Conservation (phyloP, 2,113 vertebrate species). For the Gallinago undulata region DNA sequence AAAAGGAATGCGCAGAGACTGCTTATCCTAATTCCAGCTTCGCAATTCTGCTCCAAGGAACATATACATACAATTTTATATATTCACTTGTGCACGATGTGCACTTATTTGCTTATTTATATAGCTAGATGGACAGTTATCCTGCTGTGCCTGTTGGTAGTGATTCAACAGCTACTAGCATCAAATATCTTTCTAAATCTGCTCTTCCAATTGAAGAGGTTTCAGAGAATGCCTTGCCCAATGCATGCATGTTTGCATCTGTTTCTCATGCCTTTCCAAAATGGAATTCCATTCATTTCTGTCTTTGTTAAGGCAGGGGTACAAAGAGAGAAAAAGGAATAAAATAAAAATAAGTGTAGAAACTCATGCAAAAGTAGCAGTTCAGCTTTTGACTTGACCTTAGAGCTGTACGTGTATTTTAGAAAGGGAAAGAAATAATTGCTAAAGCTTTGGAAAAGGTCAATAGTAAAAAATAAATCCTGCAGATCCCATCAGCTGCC, state of each 20-base stretch:
- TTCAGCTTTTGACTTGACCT: neutral
- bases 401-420: neutral
- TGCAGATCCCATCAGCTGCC: neutral
- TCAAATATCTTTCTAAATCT: constrained; percentile 8
- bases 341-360: neutral
- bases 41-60: neutral
- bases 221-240: constrained; percentile 8
- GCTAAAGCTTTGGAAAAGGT: constrained; percentile 9
- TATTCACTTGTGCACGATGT: neutral
- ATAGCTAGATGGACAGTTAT: neutral
- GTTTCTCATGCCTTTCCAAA: constrained; percentile 61
- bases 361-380: neutral
- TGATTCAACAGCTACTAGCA: neutral
- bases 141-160: neutral
- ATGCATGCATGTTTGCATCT: constrained; percentile 15
- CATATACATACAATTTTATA: neutral
- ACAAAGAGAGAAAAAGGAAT: neutral
- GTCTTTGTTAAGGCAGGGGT: neutral
- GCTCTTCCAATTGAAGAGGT: neutral
- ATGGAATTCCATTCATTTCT: constrained; percentile 47
- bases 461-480: neutral
- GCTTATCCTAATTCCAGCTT: neutral
- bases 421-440: neutral
- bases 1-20: neutral
- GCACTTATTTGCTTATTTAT: neutral